phyloP scores from a whole-genome alignment of 2,113 vertebrate species.

The Pardalotus punctatus region DNA sequence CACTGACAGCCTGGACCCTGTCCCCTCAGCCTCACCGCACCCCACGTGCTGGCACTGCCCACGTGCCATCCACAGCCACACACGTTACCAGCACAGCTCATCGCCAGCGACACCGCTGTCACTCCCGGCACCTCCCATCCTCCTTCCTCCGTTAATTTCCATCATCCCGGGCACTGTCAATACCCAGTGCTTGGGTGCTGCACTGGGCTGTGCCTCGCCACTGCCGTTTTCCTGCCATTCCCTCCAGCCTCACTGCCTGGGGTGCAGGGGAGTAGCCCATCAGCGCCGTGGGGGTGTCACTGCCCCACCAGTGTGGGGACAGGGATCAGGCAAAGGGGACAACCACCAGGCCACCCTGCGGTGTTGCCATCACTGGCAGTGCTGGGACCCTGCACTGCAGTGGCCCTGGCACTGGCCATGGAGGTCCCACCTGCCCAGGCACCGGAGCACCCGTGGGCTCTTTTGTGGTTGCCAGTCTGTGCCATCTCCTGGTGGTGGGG shows the following conservation, averaged over 20 bases:
- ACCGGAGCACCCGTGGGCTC: background rate
- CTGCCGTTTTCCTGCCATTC: background rate
- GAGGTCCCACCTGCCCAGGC: background rate
- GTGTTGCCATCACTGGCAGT: background rate
- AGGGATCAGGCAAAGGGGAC: fast-evolving
- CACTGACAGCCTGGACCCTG: background rate
- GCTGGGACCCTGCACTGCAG: fast-evolving
- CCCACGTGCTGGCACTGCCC: background rate
- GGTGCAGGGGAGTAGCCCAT: background rate
- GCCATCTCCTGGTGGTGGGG: background rate
- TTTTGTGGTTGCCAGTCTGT: background rate
- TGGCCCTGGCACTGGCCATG: background rate
- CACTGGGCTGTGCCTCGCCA: fast-evolving
- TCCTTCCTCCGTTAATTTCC: background rate
- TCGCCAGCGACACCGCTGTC: background rate
- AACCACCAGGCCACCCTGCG: background rate
- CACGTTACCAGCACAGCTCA: background rate
- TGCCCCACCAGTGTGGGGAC: background rate
- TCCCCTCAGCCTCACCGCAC: background rate
- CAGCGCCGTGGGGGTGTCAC: fast-evolving
- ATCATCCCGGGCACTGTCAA: background rate
- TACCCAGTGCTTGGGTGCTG: fast-evolving
- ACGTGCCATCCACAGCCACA: background rate
- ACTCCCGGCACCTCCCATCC: fast-evolving
- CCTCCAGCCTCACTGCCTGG: fast-evolving